Evolutionary conservation across 2,797 vertebrate species (phyloP).

Genomic region (Triplophysa yarkandensis): DNA sequence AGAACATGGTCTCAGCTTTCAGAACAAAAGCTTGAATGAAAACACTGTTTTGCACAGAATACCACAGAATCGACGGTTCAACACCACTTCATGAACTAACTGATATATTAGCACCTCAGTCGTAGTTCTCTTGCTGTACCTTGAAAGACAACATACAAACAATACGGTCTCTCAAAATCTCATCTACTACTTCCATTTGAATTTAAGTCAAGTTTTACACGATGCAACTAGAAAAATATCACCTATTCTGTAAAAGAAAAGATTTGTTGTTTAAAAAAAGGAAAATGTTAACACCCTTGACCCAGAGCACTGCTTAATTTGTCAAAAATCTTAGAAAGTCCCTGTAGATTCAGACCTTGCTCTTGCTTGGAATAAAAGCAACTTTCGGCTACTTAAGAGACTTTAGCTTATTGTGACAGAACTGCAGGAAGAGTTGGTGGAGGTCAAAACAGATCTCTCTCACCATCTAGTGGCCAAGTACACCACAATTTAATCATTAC

Average conservation of each 20-base stretch:
- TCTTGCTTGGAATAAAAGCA: neutral
- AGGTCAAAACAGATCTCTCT: slow-evolving; percentile 51
- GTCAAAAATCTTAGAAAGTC: slow-evolving; percentile 21
- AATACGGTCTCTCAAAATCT: slow-evolving; percentile 32
- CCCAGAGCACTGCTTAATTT: slow-evolving; percentile 14
- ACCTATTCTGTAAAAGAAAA: slow-evolving; percentile 27
- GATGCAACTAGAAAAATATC: slow-evolving; percentile 38
- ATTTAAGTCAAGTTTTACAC: slow-evolving; percentile 25
- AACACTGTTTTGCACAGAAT: neutral
- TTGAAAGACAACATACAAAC: slow-evolving; percentile 31
- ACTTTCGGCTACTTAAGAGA: no score
- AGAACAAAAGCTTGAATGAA: neutral
- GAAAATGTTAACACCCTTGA: neutral
- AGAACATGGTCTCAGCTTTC: neutral
- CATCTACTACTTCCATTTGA: slow-evolving; percentile 36
- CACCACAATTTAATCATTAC: slow-evolving; percentile 27
- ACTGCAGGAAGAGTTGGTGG: slow-evolving; percentile 39
- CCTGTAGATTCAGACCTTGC: neutral
- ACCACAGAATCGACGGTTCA: neutral
- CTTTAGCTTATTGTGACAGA: slow-evolving; percentile 51
- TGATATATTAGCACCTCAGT: slow-evolving; percentile 35
- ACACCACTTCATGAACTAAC: neutral
- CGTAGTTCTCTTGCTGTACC: slow-evolving; percentile 6
- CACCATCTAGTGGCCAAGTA: slow-evolving; percentile 64
- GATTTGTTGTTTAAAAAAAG: neutral